Base-by-base conservation (phyloP, 2,797 vertebrate genomes). In the Discoglossus pictus region DNA sequence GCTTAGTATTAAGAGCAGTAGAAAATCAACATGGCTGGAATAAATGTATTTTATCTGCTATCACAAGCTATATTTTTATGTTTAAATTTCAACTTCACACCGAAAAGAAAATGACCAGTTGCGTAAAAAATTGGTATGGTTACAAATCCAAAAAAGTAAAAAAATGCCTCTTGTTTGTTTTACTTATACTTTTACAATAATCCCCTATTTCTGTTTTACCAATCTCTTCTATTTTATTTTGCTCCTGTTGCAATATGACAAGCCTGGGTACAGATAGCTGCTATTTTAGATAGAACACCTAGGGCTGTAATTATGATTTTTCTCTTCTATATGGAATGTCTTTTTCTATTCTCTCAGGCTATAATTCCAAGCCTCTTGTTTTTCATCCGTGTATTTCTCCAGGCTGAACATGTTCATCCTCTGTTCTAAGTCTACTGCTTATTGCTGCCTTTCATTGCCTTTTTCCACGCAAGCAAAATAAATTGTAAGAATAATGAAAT, bases 231-330 rank as follows among this genome's bases (percentile, higher is more conserved):
- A 60, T 27, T 53, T 61, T 61, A 53, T 59, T 64, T 63, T 51
- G 18, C n/a, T 46, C 34, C 44, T 52, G 25, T 25, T 52, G 53
- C 50, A 23, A 52, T 44, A 59, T 64, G 61, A 64, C 53, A 64
- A 59, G 54, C 40, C 12, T 21, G 59, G 27, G 44, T 43, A 40
- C 52, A 58, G 60, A 71, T 48, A 70, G 59, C 21, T 58, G 54
- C 61, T 71, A 71, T 71, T 71, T 71, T 71, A 59, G 68, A 59
- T 35, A 65, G 53, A 65, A 52, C 46, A 71, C 61, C 68, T 52
- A 18, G 2, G 61, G 61, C 68, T 71, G 61, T 65, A 71, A 71
- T 71, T 71, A 71, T 54, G 68, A 62, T 64, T 71, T 71, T 71
- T 55, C 67, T 61, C 58, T 62, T 62, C 59, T 70, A 55, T 47